Evolutionary conservation across 2,113 vertebrate species (phyloP), one percentile per base, ranked within the genome.

Genomic region (Dipodomys spectabilis): DNA sequence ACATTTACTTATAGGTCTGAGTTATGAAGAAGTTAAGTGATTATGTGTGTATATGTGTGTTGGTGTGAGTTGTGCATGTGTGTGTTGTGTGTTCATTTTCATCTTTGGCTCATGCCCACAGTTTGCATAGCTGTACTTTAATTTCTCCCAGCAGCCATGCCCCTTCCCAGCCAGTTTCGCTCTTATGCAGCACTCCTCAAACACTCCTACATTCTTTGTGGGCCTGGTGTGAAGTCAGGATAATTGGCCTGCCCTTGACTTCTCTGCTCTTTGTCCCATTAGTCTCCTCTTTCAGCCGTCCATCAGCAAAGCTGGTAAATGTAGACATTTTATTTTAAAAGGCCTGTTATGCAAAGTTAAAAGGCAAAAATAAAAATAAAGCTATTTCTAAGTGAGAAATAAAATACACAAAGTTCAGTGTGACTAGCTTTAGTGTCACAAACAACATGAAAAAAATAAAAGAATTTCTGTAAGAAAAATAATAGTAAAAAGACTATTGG

Each of bases 291-390:
- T 57, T 57, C 53, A 57, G 53, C 53, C 19, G 53, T 57, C 15
- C 53, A 57, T 57, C 15, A 57, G 53, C 53, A 57, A 39, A 69
- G 75, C 16, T 80, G 19, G 53, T 19, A 87, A 89, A 85, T 90
- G 39, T 53, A n/a, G 27, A 53, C 28, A 82, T 74, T 90, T 49
- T n/a, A 6, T 89, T 87, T 93, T 49, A 60, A 77, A 92, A 85
- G 22, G 71, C 4, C 44, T 88, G 4, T 93, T 95, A 7, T 87
- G 45, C 8, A 85, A 86, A 82, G 35, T 78, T 90, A 93, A 85
- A 90, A 84, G 30, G 1, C 53, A 57, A 77, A 53, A 67, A 39
- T 72, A 35, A 73, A 82, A 84, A 8, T 7, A 45, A 71, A 30
- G 32, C 53, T 57, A 57, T 57, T 57, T 57, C 49, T 57, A 57